These are phyloP conservation scores for Parnassius glacialis DNA, from an alignment of 2,888 invertebrate species.

Conservation along the genomic window DNA sequence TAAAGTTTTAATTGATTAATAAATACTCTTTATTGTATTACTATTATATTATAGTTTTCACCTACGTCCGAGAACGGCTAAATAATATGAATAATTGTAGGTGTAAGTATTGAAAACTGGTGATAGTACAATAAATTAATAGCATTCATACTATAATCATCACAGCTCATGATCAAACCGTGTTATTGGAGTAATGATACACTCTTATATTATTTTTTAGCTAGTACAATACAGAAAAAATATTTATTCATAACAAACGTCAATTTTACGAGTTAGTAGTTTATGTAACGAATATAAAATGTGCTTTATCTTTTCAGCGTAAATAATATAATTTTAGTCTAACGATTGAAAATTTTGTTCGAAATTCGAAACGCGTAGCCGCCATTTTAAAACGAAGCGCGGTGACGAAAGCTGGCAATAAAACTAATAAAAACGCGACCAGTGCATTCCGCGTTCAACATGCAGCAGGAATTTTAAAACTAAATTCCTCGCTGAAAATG, in stretches of 20 bases:
- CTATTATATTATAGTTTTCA: no score
- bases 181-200: no score
- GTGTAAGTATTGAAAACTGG: no score
- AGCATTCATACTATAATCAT: no score
- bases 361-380: slow-evolving; percentile 19
- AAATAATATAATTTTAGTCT: slow-evolving; percentile 21
- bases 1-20: no score
- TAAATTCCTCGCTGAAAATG: slow-evolving; percentile 1
- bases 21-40: no score
- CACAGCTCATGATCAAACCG: no score
- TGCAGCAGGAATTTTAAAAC: slow-evolving; percentile 21
- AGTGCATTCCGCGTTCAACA: slow-evolving; percentile 8
- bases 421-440: slow-evolving; percentile 12
- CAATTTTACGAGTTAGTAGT: neutral
- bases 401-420: slow-evolving; percentile 19
- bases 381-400: slow-evolving; percentile 11
- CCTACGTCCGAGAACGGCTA: no score
- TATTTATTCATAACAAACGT: neutral
- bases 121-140: no score
- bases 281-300: neutral
- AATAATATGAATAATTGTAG: no score
- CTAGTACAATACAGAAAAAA: neutral
- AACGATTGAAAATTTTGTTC: slow-evolving; percentile 17
- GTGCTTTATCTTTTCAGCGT: slow-evolving; percentile 2
- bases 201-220: no score